These are phyloP conservation scores for Aradophagus sp. DNA, from an alignment of 1,140 invertebrate species.

Conservation along the genomic window DNA sequence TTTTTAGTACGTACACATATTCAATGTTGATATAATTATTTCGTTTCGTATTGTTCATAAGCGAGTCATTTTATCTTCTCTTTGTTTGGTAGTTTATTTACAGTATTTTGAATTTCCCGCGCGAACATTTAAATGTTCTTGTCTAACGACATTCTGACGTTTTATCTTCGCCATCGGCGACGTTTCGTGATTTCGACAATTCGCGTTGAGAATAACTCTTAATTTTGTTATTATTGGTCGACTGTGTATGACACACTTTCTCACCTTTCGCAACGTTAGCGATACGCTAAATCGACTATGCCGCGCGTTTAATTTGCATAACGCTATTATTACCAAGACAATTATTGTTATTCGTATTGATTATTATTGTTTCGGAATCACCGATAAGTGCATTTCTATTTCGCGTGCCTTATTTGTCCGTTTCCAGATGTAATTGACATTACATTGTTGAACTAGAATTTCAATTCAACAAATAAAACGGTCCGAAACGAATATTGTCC, in stretches of 20 bases:
- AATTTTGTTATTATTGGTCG: conserved; percentile 44
- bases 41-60: too few relatives aligned
- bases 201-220: conserved; percentile 29
- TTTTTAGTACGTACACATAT: too few relatives aligned
- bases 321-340: conserved; percentile 42
- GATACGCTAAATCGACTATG: conserved; percentile 42
- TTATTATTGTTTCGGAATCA: conserved; percentile 30
- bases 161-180: too few relatives aligned
- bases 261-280: conserved; percentile 48
- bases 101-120: too few relatives aligned
- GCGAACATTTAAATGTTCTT: too few relatives aligned
- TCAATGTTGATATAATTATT: too few relatives aligned
- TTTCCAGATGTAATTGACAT: not conserved
- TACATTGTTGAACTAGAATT: not conserved
- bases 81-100: too few relatives aligned
- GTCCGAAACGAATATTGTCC: too few relatives aligned
- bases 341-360: conserved; percentile 42
- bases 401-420: conserved; percentile 3
- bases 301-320: conserved; percentile 46
- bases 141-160: too few relatives aligned
- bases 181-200: conserved; percentile 12
- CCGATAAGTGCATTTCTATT: conserved; percentile 9
- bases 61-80: not conserved
- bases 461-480: not conserved
- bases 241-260: conserved; percentile 52